phyloP scores from a whole-genome alignment of 2,888 invertebrate species.

The Axea sp. region DNA sequence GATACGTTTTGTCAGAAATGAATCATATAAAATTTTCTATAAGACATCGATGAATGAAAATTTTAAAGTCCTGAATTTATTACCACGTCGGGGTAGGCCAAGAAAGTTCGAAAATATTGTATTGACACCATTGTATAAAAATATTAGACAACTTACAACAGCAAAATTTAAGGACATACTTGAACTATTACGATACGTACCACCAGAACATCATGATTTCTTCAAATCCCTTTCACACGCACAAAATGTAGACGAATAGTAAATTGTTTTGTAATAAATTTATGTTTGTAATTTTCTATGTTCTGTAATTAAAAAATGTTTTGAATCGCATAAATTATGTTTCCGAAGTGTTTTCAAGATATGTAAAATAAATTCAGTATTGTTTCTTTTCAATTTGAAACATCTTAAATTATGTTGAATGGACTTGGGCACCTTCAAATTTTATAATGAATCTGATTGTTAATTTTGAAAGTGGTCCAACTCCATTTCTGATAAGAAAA shows the following conservation, averaged over 20 bases:
- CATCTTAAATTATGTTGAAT: slow-evolving; percentile 62
- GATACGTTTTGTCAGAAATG: too few relatives aligned
- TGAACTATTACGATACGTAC: too few relatives aligned
- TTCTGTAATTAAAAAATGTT: neutral
- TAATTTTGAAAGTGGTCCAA: too few relatives aligned
- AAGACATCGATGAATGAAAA: neutral
- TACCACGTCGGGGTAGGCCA: slow-evolving; percentile 57
- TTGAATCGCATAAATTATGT: too few relatives aligned
- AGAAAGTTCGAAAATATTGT: slow-evolving; percentile 53
- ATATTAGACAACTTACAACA: too few relatives aligned
- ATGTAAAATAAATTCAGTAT: slow-evolving; percentile 47
- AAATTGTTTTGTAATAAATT: too few relatives aligned
- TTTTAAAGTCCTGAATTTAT: slow-evolving; percentile 32
- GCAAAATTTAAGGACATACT: too few relatives aligned
- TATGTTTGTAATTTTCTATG: too few relatives aligned
- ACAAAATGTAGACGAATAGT: neutral
- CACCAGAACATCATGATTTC: slow-evolving; percentile 5
- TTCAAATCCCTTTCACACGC: slow-evolving; percentile 13
- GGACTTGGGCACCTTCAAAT: slow-evolving; percentile 63
- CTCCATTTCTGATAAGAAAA: too few relatives aligned
- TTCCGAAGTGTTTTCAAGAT: neutral
- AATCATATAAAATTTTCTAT: neutral
- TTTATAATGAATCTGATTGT: too few relatives aligned
- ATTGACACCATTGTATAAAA: too few relatives aligned
- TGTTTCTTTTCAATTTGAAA: slow-evolving; percentile 57